Evolutionary conservation across 1,140 invertebrate species (phyloP), one percentile per base, ranked within the genome.

Genomic region (Ceratosolen fusciceps): DNA sequence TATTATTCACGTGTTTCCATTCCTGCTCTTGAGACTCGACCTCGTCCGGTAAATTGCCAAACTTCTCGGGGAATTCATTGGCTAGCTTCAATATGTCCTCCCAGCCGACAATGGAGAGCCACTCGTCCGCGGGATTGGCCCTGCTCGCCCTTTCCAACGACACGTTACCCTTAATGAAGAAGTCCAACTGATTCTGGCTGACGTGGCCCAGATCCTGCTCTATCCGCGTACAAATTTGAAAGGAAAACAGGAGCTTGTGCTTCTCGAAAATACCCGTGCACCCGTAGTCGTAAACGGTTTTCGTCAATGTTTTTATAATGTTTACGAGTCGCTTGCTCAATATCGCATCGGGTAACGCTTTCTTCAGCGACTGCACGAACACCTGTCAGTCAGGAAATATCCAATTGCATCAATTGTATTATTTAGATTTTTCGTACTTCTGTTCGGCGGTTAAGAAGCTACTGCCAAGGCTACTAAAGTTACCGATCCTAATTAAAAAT

Each of bases 201-300:
- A 98, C 86, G 16, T 90, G 83, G 0, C 89, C 91, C 31, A 92
- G 88, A 84, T 93, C 94, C 84, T 94, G 92, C 84, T 97, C 93
- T 74, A 98, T 88, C 86, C 95, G 96, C 3, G 94, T 93, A 67
- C 96, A 94, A 86, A 98, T 97, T 93, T 97, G 95, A 87, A 98
- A 96, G 0, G 96, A 97, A 87, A 95, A 97, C 19, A 98, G 89
- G 47, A 98, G 87, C 86, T 98, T 98, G 89, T 98, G 96, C 70
- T 94, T 93, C 86, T 98, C 96, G 86, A 98, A 98, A 79, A 98
- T 96, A 68, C 95, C 96, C 52, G 95, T 97, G 83, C 96, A 98
- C 1, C 96, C 96, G 84, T 96, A 98, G 84, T 95, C 94, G 83
- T 98, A 98, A 1, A 98, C 93, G 85, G 95, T 96, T 84, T 95